These are phyloP conservation scores for Malthinus flaveolus DNA, from an alignment of 2,888 invertebrate genomes.

Conservation along the genomic window DNA sequence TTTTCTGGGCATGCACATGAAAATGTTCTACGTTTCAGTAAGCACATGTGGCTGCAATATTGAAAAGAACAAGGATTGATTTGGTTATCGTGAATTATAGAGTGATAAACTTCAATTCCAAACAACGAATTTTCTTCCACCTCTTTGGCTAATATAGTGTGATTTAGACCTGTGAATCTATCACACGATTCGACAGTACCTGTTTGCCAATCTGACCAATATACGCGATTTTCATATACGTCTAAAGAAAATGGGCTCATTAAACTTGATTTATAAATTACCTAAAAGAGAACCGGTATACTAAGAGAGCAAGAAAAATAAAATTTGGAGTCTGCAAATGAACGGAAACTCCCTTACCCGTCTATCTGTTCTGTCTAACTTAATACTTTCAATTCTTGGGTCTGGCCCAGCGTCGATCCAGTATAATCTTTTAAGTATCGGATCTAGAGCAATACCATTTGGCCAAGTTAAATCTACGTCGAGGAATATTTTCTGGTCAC, in stretches of 20 bases:
- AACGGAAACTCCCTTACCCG: too few species aligned
- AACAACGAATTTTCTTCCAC: conserved; percentile 55
- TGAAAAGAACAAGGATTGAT: conserved; percentile 65
- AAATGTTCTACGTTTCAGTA: conserved; percentile 62
- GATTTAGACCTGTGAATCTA: conserved; percentile 74
- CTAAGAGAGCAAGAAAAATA: neutral
- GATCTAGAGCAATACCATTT: conserved; percentile 84
- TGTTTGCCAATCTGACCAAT: conserved; percentile 88
- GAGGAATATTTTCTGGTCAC: conserved; percentile 63
- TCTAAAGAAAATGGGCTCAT: conserved; percentile 83
- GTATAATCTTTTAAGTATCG: conserved; percentile 77
- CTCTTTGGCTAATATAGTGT: conserved; percentile 59
- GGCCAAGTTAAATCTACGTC: conserved; percentile 73
- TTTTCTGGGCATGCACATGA: conserved; percentile 79
- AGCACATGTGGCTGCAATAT: conserved; percentile 77
- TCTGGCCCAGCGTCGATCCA: conserved; percentile 80
- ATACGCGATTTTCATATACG: conserved; percentile 85
- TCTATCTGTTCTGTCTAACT: conserved; percentile 67
- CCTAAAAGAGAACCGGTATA: conserved; percentile 33
- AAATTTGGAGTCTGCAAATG: neutral
- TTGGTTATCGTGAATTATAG: conserved; percentile 57
- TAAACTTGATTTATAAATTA: conserved; percentile 62
- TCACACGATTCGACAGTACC: conserved; percentile 75
- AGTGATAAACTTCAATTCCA: conserved; percentile 78
- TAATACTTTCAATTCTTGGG: conserved; percentile 66